Conservation (phyloP, 2,113 vertebrate species). For the Rhipidura dahli region DNA sequence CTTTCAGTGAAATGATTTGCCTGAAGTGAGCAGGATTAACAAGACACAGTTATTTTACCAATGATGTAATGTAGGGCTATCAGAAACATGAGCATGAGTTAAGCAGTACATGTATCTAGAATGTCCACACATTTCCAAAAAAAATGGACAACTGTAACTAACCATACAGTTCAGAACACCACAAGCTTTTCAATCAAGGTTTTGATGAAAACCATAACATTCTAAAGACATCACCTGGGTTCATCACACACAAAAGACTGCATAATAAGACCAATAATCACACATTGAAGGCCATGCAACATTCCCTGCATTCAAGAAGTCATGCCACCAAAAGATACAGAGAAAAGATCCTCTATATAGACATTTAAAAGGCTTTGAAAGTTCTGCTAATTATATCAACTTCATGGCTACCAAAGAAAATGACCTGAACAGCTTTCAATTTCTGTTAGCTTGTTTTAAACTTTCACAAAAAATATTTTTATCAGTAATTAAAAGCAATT, state of each 20-base stretch:
- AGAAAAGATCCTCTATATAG: not conserved
- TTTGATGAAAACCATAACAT: conserved; percentile 12
- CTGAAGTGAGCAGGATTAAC: not conserved
- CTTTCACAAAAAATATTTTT: not conserved
- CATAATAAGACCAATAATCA: not conserved
- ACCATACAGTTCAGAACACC: not conserved
- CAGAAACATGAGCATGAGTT: not conserved
- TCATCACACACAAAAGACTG: not conserved
- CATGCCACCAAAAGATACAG: not conserved
- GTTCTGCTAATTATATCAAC: not conserved
- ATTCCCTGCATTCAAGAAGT: not conserved
- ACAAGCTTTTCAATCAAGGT: not conserved
- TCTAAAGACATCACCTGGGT: not conserved
- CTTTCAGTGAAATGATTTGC: not conserved
- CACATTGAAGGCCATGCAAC: not conserved
- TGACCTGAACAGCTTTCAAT: not conserved
- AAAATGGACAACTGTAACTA: not conserved
- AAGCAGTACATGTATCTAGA: not conserved
- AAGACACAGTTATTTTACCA: not conserved
- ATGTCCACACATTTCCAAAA: not conserved
- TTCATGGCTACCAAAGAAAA: not conserved
- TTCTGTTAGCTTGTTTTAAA: not conserved
- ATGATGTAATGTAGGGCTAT: not conserved
- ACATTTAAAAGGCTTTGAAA: not conserved
- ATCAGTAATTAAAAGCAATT: not conserved